phyloP scores from a whole-genome alignment of 1,140 invertebrate genomes.

The Homalodisca vitripennis region DNA sequence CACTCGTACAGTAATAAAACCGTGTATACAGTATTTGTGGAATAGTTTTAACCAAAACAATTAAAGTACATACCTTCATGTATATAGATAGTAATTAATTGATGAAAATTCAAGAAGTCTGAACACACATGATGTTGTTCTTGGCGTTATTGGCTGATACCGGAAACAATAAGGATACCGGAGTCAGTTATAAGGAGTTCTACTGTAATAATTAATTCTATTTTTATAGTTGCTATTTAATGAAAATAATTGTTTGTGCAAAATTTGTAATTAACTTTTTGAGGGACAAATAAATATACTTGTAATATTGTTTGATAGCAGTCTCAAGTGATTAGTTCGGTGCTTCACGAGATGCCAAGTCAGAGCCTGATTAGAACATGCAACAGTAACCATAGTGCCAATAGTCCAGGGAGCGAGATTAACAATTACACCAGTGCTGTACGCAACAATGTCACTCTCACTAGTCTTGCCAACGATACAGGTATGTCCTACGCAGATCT shows the following conservation, averaged over 20 bases:
- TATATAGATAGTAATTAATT: too few species aligned
- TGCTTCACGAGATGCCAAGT: neutral
- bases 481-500: constrained; percentile 40
- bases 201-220: too few species aligned
- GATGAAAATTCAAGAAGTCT: too few species aligned
- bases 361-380: constrained; percentile 5
- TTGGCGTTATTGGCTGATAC: too few species aligned
- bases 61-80: too few species aligned
- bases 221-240: constrained; percentile 1
- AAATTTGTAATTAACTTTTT: neutral
- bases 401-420: constrained; percentile 23
- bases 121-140: too few species aligned
- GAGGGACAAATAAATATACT: neutral
- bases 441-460: constrained; percentile 50
- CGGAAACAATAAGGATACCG: too few species aligned
- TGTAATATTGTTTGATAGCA: neutral
- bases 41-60: too few species aligned
- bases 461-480: constrained; percentile 43
- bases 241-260: neutral
- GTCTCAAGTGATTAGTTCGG: constrained; percentile 17
- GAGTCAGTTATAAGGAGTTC: too few species aligned
- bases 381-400: constrained; percentile 24
- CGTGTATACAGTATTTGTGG: too few species aligned
- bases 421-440: constrained; percentile 29
- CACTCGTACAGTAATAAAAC: too few species aligned